phyloP scores from a whole-genome alignment of 2,888 invertebrate genomes.

The Drosophila leonis region DNA sequence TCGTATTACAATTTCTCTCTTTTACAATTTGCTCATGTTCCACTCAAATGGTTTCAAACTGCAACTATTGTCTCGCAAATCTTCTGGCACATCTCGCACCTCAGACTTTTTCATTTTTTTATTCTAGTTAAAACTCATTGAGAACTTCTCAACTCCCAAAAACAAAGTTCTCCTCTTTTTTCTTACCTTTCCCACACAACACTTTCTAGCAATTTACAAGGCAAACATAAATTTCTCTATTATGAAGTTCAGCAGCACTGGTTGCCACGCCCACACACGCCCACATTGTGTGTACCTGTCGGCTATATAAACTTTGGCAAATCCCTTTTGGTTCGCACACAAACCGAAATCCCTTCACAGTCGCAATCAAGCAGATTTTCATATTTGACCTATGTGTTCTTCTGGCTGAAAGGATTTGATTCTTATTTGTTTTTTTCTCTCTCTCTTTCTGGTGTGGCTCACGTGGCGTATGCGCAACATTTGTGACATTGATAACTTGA shows the following conservation, averaged over 20 bases:
- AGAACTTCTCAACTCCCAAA: not conserved
- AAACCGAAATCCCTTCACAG: constrained; percentile 45
- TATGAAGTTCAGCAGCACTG: not conserved
- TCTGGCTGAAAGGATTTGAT: constrained; percentile 5
- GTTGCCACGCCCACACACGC: constrained; percentile 19
- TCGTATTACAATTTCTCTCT: not conserved
- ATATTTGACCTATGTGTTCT: constrained; percentile 53
- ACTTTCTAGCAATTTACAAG: constrained; percentile 31
- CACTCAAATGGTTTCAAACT: not conserved
- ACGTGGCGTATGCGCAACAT: constrained; percentile 60
- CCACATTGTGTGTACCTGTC: constrained; percentile 29
- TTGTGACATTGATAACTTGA: constrained; percentile 51
- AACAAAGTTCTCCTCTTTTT: not conserved
- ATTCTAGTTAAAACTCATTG: not conserved
- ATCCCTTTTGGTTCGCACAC: constrained; percentile 30
- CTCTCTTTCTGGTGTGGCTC: not conserved
- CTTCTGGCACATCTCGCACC: not conserved
- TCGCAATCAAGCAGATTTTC: constrained; percentile 70
- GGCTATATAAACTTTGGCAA: constrained; percentile 49
- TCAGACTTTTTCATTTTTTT: not conserved
- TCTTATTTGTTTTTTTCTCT: not conserved
- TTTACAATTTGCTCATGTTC: not conserved
- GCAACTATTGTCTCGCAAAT: not conserved
- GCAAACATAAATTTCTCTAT: constrained; percentile 14
- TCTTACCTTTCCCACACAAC: not conserved